Percentiles rank a stretch among this genome's conserved stretches.
These are phyloP conservation scores for Onthophagus sagittarius DNA, from an alignment of 2,888 invertebrate species.

Conservation along the genomic window DNA sequence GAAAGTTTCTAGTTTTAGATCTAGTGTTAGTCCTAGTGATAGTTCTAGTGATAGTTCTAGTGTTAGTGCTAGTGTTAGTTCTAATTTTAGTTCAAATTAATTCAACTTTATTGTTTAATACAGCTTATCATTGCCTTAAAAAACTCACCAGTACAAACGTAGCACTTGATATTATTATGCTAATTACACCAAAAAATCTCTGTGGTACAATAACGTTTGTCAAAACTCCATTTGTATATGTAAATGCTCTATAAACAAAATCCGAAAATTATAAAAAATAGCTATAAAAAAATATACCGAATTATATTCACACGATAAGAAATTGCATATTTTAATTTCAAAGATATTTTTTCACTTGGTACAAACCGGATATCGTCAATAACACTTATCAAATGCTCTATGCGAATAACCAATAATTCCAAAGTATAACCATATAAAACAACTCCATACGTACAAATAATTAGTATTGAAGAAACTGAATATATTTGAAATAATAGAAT, in stretches of 20 bases:
- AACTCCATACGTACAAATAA: neutral
- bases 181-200: neutral
- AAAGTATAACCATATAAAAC: neutral
- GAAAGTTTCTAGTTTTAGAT: too few species aligned
- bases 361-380: neutral
- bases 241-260: neutral
- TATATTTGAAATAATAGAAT: too few species aligned
- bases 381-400: neutral
- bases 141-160: neutral
- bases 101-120: neutral
- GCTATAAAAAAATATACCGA: neutral
- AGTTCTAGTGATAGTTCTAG: too few species aligned
- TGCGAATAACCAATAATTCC: neutral
- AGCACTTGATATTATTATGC: neutral
- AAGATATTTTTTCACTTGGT: neutral
- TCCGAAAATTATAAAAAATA: neutral
- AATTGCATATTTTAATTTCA: neutral
- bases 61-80: too few species aligned
- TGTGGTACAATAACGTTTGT: neutral
- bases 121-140: neutral
- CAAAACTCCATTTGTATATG: neutral
- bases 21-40: too few species aligned
- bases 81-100: too few species aligned
- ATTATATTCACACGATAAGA: neutral
- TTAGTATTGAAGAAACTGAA: neutral